phyloP scores from a whole-genome alignment of 1,140 invertebrate genomes.

The Megalonaias nervosa region DNA sequence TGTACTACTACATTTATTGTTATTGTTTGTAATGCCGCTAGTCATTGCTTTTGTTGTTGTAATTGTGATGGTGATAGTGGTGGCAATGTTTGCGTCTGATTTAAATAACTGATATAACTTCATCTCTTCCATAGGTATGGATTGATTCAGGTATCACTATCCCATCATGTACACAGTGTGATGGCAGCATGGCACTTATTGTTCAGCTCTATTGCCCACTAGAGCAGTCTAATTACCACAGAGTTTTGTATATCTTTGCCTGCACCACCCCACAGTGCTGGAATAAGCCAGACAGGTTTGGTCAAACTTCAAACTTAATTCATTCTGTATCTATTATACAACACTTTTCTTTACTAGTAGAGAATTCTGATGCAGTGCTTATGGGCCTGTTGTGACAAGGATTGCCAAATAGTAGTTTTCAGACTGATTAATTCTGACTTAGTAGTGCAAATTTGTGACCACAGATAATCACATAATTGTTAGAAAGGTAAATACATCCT shows the following conservation, averaged over 20 bases:
- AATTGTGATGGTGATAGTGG: no score
- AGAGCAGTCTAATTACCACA: slow-evolving; percentile 38
- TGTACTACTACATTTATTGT: no score
- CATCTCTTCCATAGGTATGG: no score
- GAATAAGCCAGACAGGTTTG: slow-evolving; percentile 32
- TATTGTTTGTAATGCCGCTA: no score
- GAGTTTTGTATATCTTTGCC: slow-evolving; percentile 46
- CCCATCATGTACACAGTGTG: slow-evolving; percentile 35
- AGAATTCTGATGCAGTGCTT: neutral
- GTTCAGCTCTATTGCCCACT: slow-evolving; percentile 46
- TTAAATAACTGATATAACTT: no score
- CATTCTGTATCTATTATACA: neutral
- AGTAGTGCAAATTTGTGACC: neutral
- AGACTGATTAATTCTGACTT: no score
- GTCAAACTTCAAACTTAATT: neutral
- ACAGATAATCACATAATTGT: neutral
- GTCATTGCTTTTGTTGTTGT: no score
- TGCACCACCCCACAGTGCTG: slow-evolving; percentile 34
- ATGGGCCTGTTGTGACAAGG: neutral
- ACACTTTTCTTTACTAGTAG: neutral
- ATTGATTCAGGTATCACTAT: no score
- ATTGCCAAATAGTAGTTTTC: neutral
- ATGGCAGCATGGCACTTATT: slow-evolving; percentile 25
- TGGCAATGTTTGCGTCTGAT: no score
- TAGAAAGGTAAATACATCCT: neutral